Conservation (phyloP, 2,888 invertebrate species). For the Xestia c-nigrum region DNA sequence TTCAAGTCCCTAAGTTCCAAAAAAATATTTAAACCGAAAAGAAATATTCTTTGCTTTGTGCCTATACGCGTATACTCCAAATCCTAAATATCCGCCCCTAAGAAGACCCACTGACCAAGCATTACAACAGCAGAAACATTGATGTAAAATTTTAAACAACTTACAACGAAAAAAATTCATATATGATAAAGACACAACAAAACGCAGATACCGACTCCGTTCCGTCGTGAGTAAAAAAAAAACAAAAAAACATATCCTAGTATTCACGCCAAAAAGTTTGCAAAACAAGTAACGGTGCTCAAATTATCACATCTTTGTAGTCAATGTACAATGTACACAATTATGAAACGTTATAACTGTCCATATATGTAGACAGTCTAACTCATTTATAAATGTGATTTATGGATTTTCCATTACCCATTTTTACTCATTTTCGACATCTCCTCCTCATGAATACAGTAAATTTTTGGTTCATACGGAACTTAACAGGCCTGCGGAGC, state of each 20-base stretch:
- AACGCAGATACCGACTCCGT: no score
- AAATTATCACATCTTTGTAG: slow-evolving; percentile 60
- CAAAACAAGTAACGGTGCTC: slow-evolving; percentile 50
- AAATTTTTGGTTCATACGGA: neutral
- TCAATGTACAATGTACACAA: slow-evolving; percentile 41
- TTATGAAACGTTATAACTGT: slow-evolving; percentile 54
- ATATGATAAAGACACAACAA: no score
- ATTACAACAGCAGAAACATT: neutral
- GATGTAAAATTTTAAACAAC: neutral
- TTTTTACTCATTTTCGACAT: no score
- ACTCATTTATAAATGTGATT: slow-evolving; percentile 36
- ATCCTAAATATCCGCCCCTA: no score
- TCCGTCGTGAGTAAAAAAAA: no score
- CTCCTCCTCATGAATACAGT: neutral
- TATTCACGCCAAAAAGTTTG: slow-evolving; percentile 29
- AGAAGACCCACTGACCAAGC: no score
- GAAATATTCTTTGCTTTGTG: no score
- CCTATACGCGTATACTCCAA: no score
- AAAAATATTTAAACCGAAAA: no score
- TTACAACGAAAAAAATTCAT: neutral
- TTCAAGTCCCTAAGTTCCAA: no score
- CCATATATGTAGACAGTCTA: slow-evolving; percentile 5
- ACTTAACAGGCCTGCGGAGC: no score
- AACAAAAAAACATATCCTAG: neutral
- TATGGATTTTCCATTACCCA: slow-evolving; percentile 41